A percentile compares a stretch with the other conserved stretches of the same genome.
Conservation (phyloP, 2,888 invertebrate species). For the Minunthozetes semirufus region DNA sequence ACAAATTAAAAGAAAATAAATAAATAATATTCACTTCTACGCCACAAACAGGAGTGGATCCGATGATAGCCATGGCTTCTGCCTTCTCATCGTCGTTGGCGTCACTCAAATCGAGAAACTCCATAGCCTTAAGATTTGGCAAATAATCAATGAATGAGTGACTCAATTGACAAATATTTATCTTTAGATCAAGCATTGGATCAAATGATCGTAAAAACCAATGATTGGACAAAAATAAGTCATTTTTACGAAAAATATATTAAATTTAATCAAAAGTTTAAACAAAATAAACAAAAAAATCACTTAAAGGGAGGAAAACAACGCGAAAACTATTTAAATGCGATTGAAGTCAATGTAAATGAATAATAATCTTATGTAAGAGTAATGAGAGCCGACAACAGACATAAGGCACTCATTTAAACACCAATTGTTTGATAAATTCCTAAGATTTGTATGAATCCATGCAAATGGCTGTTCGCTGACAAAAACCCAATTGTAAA, state of each 20-base stretch:
- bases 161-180: background rate
- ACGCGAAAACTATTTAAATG: too few species aligned
- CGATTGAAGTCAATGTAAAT: too few species aligned
- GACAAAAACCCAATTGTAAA: background rate
- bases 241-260: too few species aligned
- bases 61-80: slow-evolving; percentile 58
- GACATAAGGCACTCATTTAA: too few species aligned
- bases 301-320: too few species aligned
- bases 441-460: too few species aligned
- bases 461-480: background rate
- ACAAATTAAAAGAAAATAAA: background rate
- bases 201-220: background rate
- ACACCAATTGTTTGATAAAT: too few species aligned
- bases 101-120: slow-evolving; percentile 67
- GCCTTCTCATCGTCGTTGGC: slow-evolving; percentile 62
- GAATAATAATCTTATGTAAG: too few species aligned
- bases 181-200: background rate
- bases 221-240: too few species aligned
- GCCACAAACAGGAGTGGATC: background rate
- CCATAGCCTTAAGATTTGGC: slow-evolving; percentile 47
- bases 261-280: too few species aligned
- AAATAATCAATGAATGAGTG: background rate
- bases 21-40: slow-evolving; percentile 33
- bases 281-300: too few species aligned
- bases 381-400: too few species aligned